Percentiles rank a stretch among this genome's conserved stretches.
phyloP scores from a whole-genome alignment of 1,140 invertebrate species.

The Vanessa tameamea region DNA sequence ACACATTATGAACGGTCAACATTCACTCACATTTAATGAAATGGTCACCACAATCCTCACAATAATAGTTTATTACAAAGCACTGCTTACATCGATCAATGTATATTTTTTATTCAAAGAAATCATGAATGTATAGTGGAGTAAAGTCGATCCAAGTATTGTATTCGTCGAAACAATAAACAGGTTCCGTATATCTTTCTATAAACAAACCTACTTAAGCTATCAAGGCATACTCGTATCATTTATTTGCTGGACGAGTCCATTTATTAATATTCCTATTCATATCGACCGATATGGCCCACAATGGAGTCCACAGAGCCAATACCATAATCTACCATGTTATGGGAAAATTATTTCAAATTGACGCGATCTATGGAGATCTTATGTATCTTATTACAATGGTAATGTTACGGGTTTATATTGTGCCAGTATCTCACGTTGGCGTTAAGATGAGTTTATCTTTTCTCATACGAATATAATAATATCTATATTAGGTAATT shows the following conservation, averaged over 20 bases:
- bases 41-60: too few species aligned
- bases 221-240: constrained; percentile 23
- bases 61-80: too few species aligned
- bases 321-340: constrained; percentile 48
- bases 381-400: constrained; percentile 47
- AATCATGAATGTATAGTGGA: not conserved
- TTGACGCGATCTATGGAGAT: constrained; percentile 54
- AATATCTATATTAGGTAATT: constrained; percentile 54
- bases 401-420: constrained; percentile 37
- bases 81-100: too few species aligned
- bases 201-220: constrained; percentile 22
- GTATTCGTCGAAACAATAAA: constrained; percentile 18
- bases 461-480: constrained; percentile 40
- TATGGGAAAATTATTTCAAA: constrained; percentile 67
- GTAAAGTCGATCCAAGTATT: constrained; percentile 2
- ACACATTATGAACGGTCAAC: too few species aligned
- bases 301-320: constrained; percentile 43
- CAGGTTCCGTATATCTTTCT: constrained; percentile 7
- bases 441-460: constrained; percentile 50
- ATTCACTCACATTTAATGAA: too few species aligned
- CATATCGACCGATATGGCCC: constrained; percentile 43
- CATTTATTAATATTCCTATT: constrained; percentile 51
- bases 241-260: constrained; percentile 42
- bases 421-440: constrained; percentile 41
- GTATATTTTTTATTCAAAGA: too few species aligned